Evolutionary conservation across 2,888 invertebrate genomes (phyloP), one percentile per base, ranked within the genome.

Genomic region (Diarsia brunnea): DNA sequence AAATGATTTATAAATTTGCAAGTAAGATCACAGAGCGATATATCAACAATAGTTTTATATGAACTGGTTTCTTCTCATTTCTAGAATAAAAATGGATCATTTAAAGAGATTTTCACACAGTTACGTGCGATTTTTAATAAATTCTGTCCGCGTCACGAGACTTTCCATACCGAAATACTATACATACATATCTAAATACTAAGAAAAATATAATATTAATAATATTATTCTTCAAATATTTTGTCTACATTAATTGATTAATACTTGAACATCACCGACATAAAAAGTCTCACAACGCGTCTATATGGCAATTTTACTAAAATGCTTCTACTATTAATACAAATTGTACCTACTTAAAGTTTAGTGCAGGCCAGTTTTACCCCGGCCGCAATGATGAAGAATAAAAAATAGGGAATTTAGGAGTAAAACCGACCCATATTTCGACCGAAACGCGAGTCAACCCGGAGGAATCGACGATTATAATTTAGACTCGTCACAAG

Each of bases 271-370:
- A 86, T 89, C 53, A 70, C 81, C 77, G 82, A 79, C 78, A 84
- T 76, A 84, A 88, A 90, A 89, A 91, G 91, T 90, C 88, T 69
- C 88, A 86, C 89, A 89, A 87, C 84, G 89, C 88, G 84, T 84
- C 78, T 78, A 78, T 82, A 92, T 91, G 92, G 92, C 93, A 91
- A 31, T 85, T 84, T 91, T 91, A 91, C 88, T 88, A 90, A 94
- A 92, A 92, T 87, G 91, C 89, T 91, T 91, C 91, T 92, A 85
- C 80, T 88, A 87, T 88, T 91, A 92, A 89, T 88, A 93, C 91
- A 92, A 95, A 93, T 95, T 95, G 93, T 90, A 92, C 90, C 95
- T 95, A 96, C 93, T 94, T 95, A 94, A 89, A 75, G 82, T 89
- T 93, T 92, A 92, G 89, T 88, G 86, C 72, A 80, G 86, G 75